Percentiles rank a stretch among this genome's conserved stretches.
phyloP scores from a whole-genome alignment of 2,113 vertebrate species.

The Lichenostomus cassidix region DNA sequence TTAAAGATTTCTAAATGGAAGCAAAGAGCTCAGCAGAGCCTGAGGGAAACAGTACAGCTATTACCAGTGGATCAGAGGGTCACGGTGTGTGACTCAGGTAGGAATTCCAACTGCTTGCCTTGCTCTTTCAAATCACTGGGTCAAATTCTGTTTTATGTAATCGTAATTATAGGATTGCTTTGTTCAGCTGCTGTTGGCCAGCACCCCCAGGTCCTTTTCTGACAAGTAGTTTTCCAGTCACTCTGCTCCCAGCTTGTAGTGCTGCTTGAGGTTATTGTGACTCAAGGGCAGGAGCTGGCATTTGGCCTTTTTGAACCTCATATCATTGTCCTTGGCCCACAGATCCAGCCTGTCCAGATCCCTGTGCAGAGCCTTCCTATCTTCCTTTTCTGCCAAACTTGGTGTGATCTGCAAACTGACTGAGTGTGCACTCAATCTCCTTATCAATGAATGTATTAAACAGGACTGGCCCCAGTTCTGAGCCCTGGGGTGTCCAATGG shows the following conservation, averaged over 20 bases:
- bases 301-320: not conserved
- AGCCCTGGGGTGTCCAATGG: not conserved
- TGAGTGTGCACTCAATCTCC: not conserved
- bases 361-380: not conserved
- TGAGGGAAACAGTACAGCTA: not conserved
- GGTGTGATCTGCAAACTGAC: not conserved
- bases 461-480: not conserved
- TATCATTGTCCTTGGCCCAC: not conserved
- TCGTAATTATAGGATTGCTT: not conserved
- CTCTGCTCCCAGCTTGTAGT: not conserved
- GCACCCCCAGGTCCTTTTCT: not conserved
- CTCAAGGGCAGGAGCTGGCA: not conserved
- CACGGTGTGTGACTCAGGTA: not conserved
- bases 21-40: not conserved
- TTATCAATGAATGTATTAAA: not conserved
- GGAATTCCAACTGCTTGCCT: not conserved
- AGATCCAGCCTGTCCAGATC: not conserved
- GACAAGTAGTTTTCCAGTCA: not conserved
- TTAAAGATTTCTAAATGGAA: not conserved
- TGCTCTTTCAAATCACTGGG: not conserved
- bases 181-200: not conserved
- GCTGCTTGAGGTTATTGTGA: not conserved
- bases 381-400: not conserved
- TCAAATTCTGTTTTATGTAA: not conserved
- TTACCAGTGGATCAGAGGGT: not conserved